These are phyloP conservation scores for Hydroisotoma schaefferi DNA, from an alignment of 2,888 invertebrate species.

Conservation along the genomic window DNA sequence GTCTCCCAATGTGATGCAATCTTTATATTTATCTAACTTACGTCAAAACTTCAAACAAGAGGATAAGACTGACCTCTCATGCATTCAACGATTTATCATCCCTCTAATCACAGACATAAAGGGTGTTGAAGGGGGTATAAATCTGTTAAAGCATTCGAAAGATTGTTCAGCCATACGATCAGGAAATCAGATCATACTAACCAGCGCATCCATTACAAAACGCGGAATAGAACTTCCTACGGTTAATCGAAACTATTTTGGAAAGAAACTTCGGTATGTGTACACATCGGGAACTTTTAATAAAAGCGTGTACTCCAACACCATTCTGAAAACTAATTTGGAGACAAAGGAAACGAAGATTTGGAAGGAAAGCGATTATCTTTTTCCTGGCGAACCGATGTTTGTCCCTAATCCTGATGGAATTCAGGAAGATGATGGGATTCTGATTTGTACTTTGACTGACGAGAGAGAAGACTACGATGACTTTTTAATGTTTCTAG, in stretches of 20 bases:
- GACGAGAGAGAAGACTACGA: constrained; percentile 47
- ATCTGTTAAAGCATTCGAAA: not conserved
- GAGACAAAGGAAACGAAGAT: constrained; percentile 14
- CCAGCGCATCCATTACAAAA: constrained; percentile 46
- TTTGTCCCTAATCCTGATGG: constrained; percentile 53
- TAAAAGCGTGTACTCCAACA: constrained; percentile 49
- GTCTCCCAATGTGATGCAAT: constrained; percentile 51
- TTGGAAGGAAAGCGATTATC: constrained; percentile 35
- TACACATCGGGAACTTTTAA: constrained; percentile 54
- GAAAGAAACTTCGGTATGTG: constrained; percentile 54
- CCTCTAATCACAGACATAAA: constrained; percentile 48
- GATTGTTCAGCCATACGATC: constrained; percentile 31
- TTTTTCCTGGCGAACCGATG: constrained; percentile 54
- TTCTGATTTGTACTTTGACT: constrained; percentile 50
- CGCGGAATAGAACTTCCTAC: constrained; percentile 55
- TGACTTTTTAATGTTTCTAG: constrained; percentile 51
- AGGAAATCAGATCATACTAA: constrained; percentile 48
- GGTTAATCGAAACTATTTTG: constrained; percentile 53
- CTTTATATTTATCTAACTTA: constrained; percentile 51
- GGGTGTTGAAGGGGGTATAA: constrained; percentile 47
- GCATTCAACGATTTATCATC: constrained; percentile 40
- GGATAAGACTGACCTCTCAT: constrained; percentile 35
- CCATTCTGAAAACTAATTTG: constrained; percentile 48
- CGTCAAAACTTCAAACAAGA: constrained; percentile 39
- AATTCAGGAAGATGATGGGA: constrained; percentile 55